phyloP scores from a whole-genome alignment of 2,797 vertebrate species.

The Sebastolobus alascanus region DNA sequence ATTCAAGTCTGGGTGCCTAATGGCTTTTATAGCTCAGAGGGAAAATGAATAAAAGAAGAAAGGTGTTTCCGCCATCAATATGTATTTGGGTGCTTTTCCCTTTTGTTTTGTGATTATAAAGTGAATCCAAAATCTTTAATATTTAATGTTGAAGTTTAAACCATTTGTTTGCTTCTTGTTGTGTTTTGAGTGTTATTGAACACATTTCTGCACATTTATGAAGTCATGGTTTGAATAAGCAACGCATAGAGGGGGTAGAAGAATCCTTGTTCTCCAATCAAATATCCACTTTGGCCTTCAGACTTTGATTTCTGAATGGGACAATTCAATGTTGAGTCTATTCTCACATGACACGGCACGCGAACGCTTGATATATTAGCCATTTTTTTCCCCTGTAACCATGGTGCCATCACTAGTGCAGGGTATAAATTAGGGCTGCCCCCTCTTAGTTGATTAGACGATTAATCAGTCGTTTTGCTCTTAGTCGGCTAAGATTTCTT shows the following conservation, averaged over 20 bases:
- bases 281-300: background rate
- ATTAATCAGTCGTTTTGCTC: no score
- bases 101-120: slow-evolving; percentile 54
- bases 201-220: slow-evolving; percentile 1
- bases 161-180: slow-evolving; percentile 1
- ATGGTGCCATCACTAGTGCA: no score
- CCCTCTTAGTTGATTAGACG: accelerated
- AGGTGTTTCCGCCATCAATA: slow-evolving; percentile 66
- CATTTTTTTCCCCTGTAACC: background rate
- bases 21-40: slow-evolving; percentile 64
- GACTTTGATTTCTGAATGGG: background rate
- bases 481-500: no score
- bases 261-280: background rate
- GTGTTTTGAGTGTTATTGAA: background rate
- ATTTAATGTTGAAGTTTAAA: slow-evolving; percentile 26
- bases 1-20: slow-evolving; percentile 65
- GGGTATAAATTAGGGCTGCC: no score
- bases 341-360: background rate
- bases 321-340: background rate
- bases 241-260: background rate
- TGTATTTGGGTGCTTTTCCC: slow-evolving; percentile 64
- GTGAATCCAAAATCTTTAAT: slow-evolving; percentile 26
- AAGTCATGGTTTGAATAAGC: background rate
- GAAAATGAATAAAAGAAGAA: slow-evolving; percentile 65
- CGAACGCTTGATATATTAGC: background rate